These are phyloP conservation scores for Bos javanicus DNA, from an alignment of 2,113 vertebrate genomes.

Conservation along the genomic window DNA sequence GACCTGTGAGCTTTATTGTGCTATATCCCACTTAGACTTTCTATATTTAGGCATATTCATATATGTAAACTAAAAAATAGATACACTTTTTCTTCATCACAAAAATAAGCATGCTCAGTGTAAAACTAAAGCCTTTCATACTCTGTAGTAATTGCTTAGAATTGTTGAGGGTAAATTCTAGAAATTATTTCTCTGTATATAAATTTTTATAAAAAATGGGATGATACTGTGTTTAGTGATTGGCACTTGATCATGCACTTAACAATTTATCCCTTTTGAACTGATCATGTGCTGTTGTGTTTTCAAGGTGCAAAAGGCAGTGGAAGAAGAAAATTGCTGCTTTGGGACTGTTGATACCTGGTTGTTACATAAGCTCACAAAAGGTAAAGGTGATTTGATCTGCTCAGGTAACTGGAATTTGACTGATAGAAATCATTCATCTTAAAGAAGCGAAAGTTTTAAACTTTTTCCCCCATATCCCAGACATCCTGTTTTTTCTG, in stretches of 20 bases:
- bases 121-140: not conserved
- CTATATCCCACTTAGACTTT: not conserved
- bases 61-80: not conserved
- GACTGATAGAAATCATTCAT: not conserved
- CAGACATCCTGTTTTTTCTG: not conserved
- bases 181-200: not conserved
- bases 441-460: not conserved
- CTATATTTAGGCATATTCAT: not conserved
- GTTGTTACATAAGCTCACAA: constrained; percentile 93
- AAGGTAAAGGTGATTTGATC: constrained; percentile 81
- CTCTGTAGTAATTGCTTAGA: not conserved
- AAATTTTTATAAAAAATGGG: not conserved
- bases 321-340: constrained; percentile 89
- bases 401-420: not conserved
- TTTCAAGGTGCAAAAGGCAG: constrained; percentile 87
- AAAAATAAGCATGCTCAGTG: not conserved
- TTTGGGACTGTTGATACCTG: constrained; percentile 97
- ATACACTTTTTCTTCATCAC: not conserved
- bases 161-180: not conserved
- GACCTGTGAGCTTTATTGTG: not conserved
- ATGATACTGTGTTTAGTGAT: not conserved
- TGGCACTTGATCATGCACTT: not conserved
- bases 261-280: not conserved
- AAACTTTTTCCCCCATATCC: not conserved
- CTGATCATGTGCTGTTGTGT: not conserved